Evolutionary conservation across 2,888 invertebrate genomes (phyloP).

Genomic region (Liopterus haemorrhoidalis): DNA sequence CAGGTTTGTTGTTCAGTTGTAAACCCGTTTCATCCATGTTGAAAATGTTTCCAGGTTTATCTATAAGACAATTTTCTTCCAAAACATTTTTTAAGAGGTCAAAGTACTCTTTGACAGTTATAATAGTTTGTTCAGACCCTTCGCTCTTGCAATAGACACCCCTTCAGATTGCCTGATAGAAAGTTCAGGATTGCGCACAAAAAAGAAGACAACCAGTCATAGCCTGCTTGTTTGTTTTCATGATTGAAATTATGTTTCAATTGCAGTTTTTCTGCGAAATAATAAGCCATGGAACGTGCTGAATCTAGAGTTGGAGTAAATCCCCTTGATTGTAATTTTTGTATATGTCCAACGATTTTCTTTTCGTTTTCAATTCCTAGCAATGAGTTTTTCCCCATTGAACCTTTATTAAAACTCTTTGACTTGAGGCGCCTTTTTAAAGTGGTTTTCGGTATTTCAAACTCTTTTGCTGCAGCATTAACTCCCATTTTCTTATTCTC

Average conservation of each 20-base stretch:
- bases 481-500: slow-evolving; percentile 17
- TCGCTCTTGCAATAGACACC: slow-evolving; percentile 16
- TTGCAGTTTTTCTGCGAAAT: slow-evolving; percentile 15
- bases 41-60: slow-evolving; percentile 30
- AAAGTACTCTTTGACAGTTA: slow-evolving; percentile 25
- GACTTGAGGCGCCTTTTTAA: slow-evolving; percentile 17
- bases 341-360: slow-evolving; percentile 24
- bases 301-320: slow-evolving; percentile 22
- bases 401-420: slow-evolving; percentile 15
- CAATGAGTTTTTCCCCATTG: slow-evolving; percentile 21
- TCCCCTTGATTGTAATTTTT: slow-evolving; percentile 22
- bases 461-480: slow-evolving; percentile 16
- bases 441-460: slow-evolving; percentile 22
- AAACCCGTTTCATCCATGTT: slow-evolving; percentile 31
- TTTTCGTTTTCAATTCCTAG: slow-evolving; percentile 22
- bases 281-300: slow-evolving; percentile 19
- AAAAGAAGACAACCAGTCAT: slow-evolving; percentile 19
- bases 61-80: slow-evolving; percentile 29
- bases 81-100: slow-evolving; percentile 23
- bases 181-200: slow-evolving; percentile 19
- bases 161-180: slow-evolving; percentile 21
- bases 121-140: slow-evolving; percentile 23
- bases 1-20: too few relatives aligned
- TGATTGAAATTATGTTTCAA: slow-evolving; percentile 18
- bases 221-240: slow-evolving; percentile 17